phyloP scores from a whole-genome alignment of 2,797 vertebrate species.

The Galago senegalensis region DNA sequence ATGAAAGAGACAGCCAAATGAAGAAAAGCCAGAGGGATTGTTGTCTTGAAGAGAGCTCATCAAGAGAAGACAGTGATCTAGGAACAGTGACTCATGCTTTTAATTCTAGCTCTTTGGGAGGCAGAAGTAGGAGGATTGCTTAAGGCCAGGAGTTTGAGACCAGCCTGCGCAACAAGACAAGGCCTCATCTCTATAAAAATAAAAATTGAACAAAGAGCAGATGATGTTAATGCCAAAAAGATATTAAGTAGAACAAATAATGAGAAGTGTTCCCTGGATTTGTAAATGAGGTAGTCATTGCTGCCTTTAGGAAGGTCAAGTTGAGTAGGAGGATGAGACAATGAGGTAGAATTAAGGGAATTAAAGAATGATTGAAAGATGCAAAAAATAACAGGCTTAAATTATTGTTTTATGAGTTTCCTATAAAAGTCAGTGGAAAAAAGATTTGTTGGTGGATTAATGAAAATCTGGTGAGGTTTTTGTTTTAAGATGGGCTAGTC shows the following conservation, averaged over 20 bases:
- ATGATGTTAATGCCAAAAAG: not conserved
- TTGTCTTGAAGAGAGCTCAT: not conserved
- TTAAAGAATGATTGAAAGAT: constrained; percentile 14
- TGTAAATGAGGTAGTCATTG: not conserved
- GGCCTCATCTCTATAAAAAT: not conserved
- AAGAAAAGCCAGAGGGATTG: not conserved
- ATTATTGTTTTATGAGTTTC: constrained; percentile 25
- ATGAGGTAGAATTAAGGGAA: not conserved
- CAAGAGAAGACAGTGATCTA: not conserved
- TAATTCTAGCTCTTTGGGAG: not conserved
- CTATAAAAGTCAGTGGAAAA: not conserved
- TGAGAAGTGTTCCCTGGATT: not conserved
- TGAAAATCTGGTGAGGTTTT: not conserved
- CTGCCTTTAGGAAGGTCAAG: not conserved
- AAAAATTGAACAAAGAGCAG: not conserved
- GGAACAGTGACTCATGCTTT: not conserved
- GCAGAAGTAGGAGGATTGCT: not conserved
- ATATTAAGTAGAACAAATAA: not conserved
- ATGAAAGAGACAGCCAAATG: not conserved
- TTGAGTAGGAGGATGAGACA: not conserved
- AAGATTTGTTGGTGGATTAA: not conserved
- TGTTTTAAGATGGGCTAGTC: not conserved
- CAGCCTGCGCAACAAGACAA: not conserved
- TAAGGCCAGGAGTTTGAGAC: not conserved
- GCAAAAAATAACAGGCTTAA: not conserved